Percentiles rank a stretch among this genome's conserved stretches.
These are phyloP conservation scores for Thelaira solivaga DNA, from an alignment of 2,888 invertebrate genomes.

Conservation along the genomic window DNA sequence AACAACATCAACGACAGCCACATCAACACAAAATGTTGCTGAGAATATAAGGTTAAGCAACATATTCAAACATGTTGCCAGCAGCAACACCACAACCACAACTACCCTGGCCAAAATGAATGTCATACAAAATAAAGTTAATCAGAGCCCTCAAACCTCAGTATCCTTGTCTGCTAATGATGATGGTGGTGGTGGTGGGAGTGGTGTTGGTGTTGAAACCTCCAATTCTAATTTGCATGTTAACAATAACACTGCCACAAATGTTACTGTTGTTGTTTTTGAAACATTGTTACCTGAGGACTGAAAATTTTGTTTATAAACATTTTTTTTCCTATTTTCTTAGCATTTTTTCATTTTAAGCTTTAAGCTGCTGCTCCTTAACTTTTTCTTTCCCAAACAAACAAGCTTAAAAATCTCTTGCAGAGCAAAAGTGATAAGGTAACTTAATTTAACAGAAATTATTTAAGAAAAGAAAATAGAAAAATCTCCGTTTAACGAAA, in stretches of 20 bases:
- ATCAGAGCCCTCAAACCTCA: not conserved
- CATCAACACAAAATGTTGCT: conserved; percentile 33
- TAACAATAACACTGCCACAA: conserved; percentile 67
- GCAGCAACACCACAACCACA: not conserved
- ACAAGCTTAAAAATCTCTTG: not conserved
- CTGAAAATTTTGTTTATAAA: conserved; percentile 69
- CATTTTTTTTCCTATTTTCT: conserved; percentile 24
- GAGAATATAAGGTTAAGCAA: conserved; percentile 16
- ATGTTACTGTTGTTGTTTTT: conserved; percentile 78
- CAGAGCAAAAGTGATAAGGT: not conserved
- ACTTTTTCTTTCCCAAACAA: not conserved
- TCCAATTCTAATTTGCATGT: not conserved
- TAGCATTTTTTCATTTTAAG: not conserved
- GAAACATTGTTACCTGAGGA: conserved; percentile 78
- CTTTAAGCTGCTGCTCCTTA: not conserved
- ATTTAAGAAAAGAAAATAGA: too few species aligned
- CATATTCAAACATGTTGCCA: conserved; percentile 14
- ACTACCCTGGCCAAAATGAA: conserved; percentile 41
- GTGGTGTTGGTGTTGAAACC: too few species aligned
- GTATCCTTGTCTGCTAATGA: not conserved
- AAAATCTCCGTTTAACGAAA: too few species aligned
- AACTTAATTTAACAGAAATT: not conserved
- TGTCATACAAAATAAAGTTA: conserved; percentile 25
- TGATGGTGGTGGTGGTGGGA: too few species aligned
- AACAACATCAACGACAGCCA: too few species aligned